Evolutionary conservation across 2,113 vertebrate species (phyloP), one percentile per base, ranked within the genome.

Genomic region (Mesocricetus auratus): DNA sequence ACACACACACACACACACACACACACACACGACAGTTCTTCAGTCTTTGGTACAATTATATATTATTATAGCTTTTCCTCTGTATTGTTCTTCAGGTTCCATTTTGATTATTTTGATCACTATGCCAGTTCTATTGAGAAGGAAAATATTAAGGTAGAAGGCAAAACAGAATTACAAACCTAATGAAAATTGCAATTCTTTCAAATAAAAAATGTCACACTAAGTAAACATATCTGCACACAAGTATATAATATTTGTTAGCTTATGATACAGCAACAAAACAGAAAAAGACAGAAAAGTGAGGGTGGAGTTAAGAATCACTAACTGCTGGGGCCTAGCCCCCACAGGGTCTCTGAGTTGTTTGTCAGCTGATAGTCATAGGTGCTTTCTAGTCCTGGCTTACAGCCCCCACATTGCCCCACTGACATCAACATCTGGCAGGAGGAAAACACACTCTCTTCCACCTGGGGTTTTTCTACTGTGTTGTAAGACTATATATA

Each of bases 81-180:
- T 86, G 39, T 86, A 94, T 58, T 39, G 62, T 45, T 53, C 73
- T 15, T 90, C 47, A 92, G 75, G 64, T 81, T n/a, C 19, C 22
- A 33, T 64, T 90, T 90, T 7, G 86, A 16, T 88, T 79, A 36
- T 62, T 93, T 96, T 77, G 5, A 91, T 86, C 17, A 71, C 8
- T 89, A 0, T 36, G 24, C 69, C 19, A 53, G 74, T 73, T 83
- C 90, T 21, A 90, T 21, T 42, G 0, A 50, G 42, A 86, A 89
- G 12, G 22, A 62, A 71, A 50, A 74, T 19, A 6, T 45, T 29
- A 90, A 77, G 42, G 7, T 60, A 75, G 24, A 0, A 92, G 0
- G 1, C 22, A 7, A 9, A 79, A 86, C 12, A 85, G 39, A 89
- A 93, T 85, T 11, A 78, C 13, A 47, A 50, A 86, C 1, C 53